A percentile compares a stretch with the other conserved stretches of the same genome.
These are phyloP conservation scores for Paracentrotus lividus DNA, from an alignment of 53 echinoderm and acorn worm species.

Conservation along the genomic window DNA sequence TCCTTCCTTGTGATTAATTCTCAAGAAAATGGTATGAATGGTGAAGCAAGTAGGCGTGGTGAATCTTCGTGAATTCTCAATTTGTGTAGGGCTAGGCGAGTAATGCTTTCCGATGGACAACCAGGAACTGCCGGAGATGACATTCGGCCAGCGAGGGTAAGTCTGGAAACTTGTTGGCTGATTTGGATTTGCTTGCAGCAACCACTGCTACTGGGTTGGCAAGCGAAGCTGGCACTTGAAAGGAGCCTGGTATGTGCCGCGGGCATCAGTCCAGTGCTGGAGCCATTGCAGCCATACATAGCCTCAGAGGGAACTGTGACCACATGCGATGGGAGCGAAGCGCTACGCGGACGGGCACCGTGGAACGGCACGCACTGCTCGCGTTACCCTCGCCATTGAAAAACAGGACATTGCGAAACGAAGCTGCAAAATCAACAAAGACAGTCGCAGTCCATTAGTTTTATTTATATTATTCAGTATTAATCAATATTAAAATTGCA, in stretches of 20 bases:
- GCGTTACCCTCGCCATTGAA: conserved; percentile 48
- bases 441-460: neutral
- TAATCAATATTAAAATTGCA: neutral
- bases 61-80: neutral
- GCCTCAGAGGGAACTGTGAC: conserved; percentile 78
- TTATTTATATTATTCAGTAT: neutral
- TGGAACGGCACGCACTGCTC: conserved; percentile 61
- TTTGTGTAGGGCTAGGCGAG: neutral
- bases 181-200: conserved; percentile 82
- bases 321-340: conserved; percentile 65
- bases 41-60: conserved; percentile 47
- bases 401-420: neutral
- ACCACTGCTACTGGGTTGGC: conserved; percentile 86
- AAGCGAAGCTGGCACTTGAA: conserved; percentile 96
- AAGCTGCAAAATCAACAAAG: neutral
- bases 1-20: conserved; percentile 58
- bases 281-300: conserved; percentile 99
- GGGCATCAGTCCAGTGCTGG: conserved; percentile 99
- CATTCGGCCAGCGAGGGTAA: conserved; percentile 73
- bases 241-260: conserved; percentile 96
- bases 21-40: conserved; percentile 49
- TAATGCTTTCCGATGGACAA: conserved; percentile 31
- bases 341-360: conserved; percentile 75
- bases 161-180: conserved; percentile 91
- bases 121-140: conserved; percentile 55